Evolutionary conservation across 2,888 invertebrate species (phyloP), one percentile per base, ranked within the genome.

Genomic region (Diadegma fenestrale): DNA sequence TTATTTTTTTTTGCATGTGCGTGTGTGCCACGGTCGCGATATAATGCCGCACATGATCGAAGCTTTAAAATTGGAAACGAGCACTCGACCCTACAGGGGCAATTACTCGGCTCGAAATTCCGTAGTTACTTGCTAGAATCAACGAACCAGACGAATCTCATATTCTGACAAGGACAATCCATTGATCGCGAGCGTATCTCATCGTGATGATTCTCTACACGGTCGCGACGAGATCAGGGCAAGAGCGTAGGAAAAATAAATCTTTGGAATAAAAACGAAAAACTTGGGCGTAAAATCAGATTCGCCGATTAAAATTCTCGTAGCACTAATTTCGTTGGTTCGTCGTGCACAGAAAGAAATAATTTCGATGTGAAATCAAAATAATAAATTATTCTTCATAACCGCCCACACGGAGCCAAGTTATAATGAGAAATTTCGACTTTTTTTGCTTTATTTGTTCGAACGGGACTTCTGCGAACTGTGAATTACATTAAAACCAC

Each of bases 91-190:
- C 83, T 61, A 51, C 84, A 48, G 79, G 66, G 84, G 81, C 82
- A 79, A 76, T 79, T 86, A 83, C 76, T 72, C 82, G 61, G 80
- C 83, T 85, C 86, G 80, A 87, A 86, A 81, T 87, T 82, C 81
- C 77, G 81, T 86, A 87, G 86, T 86, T 86, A 83, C 86, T 85
- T 83, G 83, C 86, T 85, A 86, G 85, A 87, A 87, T 83, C 83
- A 86, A 73, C 85, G 66, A 66, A 82, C 80, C 85, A 48, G 76
- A 77, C 72, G 51, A 82, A 48, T 61, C 80, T 68, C 77, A 30
- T 72, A 72, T 61, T 66, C 58, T 43, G 76, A 26, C 76, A 37
- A 66, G 33, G 48, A 78, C 82, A 43, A 71, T 75, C 84, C 37
- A 14, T 58, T 14, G 69, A 45, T 63, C 43, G 22, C 63, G 48